phyloP scores from a whole-genome alignment of 2,113 vertebrate genomes.

The Ornithorhynchus anatinus region DNA sequence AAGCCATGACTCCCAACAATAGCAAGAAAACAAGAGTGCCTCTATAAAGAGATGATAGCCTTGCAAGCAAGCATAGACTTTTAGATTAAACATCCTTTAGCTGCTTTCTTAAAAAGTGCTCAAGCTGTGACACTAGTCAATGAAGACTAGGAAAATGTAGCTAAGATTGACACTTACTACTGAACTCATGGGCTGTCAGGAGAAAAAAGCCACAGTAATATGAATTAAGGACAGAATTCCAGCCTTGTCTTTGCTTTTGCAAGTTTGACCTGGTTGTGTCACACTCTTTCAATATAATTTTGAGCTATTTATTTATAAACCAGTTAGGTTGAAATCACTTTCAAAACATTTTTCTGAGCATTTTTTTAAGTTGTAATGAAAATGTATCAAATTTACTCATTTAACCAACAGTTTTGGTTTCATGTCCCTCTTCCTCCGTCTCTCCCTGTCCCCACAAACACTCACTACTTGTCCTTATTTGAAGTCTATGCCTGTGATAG shows the following conservation, averaged over 20 bases:
- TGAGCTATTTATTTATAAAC: conserved; percentile 18
- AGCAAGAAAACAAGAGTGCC: conserved; percentile 46
- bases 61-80: conserved; percentile 66
- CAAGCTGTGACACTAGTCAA: not conserved
- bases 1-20: conserved; percentile 57
- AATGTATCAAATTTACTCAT: too few relatives aligned
- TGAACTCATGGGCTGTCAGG: not conserved
- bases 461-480: too few relatives aligned
- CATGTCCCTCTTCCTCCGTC: too few relatives aligned
- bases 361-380: not conserved
- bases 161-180: not conserved
- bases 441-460: too few relatives aligned
- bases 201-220: not conserved
- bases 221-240: conserved; percentile 20
- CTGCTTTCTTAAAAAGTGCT: not conserved
- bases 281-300: conserved; percentile 21
- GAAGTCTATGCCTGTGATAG: too few relatives aligned
- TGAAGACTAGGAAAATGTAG: conserved; percentile 12
- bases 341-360: conserved; percentile 8
- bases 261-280: not conserved
- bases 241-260: not conserved
- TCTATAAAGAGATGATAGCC: conserved; percentile 56
- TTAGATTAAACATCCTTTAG: conserved; percentile 34
- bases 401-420: too few relatives aligned
- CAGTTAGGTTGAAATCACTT: conserved; percentile 11